Evolutionary conservation across 2,113 vertebrate genomes (phyloP).

Genomic region (Prinia subflava): DNA sequence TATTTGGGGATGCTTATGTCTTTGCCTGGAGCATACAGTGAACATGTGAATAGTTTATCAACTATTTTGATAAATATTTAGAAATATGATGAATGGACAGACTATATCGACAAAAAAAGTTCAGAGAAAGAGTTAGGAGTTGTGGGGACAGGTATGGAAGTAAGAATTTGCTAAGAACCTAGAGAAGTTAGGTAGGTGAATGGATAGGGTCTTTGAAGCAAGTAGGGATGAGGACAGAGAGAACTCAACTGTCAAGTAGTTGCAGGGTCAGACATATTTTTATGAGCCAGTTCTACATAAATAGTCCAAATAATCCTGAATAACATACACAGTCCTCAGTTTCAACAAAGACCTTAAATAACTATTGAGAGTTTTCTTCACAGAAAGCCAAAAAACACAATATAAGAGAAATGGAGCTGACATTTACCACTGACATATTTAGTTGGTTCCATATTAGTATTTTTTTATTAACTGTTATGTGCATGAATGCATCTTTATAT

Average conservation of each 20-base stretch:
- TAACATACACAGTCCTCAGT: not conserved
- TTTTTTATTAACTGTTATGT: not conserved
- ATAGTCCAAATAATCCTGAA: not conserved
- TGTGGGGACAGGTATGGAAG: not conserved
- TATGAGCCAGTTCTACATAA: not conserved
- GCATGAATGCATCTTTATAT: not conserved
- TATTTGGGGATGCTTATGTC: not conserved
- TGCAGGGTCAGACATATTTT: not conserved
- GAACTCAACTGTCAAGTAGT: not conserved
- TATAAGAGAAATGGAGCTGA: not conserved
- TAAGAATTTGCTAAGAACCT: not conserved
- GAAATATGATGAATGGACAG: not conserved
- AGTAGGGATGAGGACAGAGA: not conserved
- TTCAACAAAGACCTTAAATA: not conserved
- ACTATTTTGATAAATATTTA: not conserved
- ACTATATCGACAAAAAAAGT: not conserved
- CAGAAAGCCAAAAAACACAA: not conserved
- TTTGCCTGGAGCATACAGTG: not conserved
- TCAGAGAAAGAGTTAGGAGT: not conserved
- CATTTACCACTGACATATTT: not conserved
- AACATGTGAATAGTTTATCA: not conserved
- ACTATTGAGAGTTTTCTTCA: not conserved
- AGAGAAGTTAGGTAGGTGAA: not conserved
- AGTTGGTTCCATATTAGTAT: not conserved
- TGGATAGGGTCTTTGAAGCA: not conserved